Evolutionary conservation across 2,113 vertebrate species (phyloP).

Genomic region (Glaucidium brasilianum): DNA sequence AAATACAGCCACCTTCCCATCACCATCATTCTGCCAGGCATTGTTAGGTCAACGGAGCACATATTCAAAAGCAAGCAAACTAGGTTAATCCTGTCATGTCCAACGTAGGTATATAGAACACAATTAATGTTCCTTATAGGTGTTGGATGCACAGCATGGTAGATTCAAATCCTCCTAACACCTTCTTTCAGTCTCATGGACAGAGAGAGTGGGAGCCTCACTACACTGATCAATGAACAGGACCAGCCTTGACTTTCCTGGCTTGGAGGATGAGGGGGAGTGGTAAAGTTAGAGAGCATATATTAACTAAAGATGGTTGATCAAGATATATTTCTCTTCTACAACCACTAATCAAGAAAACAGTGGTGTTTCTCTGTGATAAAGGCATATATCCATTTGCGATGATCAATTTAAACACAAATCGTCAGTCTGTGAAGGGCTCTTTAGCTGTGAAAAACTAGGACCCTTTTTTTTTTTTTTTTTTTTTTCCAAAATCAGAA

Average conservation of each 20-base stretch:
- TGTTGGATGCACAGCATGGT: not conserved
- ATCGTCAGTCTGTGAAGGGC: not conserved
- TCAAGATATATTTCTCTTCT: not conserved
- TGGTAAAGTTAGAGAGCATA: not conserved
- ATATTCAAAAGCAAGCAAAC: not conserved
- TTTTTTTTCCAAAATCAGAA: conserved; percentile 15
- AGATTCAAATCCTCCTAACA: not conserved
- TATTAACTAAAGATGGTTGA: not conserved
- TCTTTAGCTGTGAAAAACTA: conserved; percentile 19
- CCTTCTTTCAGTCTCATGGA: not conserved
- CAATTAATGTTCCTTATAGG: not conserved
- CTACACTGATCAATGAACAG: not conserved
- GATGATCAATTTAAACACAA: conserved; percentile 22
- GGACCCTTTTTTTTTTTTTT: conserved; percentile 24
- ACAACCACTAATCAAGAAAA: not conserved
- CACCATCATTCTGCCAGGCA: not conserved
- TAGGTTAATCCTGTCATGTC: not conserved
- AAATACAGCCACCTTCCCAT: not conserved
- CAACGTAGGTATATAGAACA: not conserved
- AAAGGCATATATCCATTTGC: not conserved
- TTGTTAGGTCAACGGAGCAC: not conserved
- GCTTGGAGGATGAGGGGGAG: not conserved
- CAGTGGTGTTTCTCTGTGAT: not conserved
- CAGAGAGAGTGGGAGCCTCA: not conserved
- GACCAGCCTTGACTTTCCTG: not conserved